Conservation (phyloP, 2,888 invertebrate genomes). For the Heliconius erato region DNA sequence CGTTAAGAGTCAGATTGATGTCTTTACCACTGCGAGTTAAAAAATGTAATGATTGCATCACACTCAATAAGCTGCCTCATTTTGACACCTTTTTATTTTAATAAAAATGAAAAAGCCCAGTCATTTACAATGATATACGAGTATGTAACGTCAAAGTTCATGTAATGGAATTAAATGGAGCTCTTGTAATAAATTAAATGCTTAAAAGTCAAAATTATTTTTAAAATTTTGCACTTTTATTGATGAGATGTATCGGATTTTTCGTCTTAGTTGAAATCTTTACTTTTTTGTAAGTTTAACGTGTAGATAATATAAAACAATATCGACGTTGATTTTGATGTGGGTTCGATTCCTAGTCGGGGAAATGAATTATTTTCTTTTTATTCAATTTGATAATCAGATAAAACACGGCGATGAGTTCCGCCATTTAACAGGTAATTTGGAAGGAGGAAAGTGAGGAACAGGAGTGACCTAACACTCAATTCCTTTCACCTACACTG, state of each 20-base stretch:
- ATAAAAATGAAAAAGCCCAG: constrained; percentile 18
- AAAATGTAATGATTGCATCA: constrained; percentile 2
- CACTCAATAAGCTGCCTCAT: constrained; percentile 16
- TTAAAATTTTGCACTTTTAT: constrained; percentile 15
- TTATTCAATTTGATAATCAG: neutral
- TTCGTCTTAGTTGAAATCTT: neutral
- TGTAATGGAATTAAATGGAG: constrained; percentile 44
- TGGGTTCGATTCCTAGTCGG: neutral
- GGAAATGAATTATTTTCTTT: neutral
- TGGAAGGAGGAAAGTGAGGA: neutral
- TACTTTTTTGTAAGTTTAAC: neutral
- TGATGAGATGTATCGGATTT: neutral
- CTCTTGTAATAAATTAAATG: constrained; percentile 30
- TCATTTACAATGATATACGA: constrained; percentile 32
- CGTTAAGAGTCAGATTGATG: neutral
- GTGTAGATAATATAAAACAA: neutral
- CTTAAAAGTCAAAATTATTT: constrained; percentile 37
- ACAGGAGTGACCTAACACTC: neutral
- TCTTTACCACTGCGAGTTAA: neutral
- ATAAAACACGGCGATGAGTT: no score
- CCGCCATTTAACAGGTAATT: no score
- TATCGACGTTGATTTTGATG: neutral
- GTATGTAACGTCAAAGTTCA: constrained; percentile 27
- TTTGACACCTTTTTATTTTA: constrained; percentile 27
- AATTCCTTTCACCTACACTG: neutral